Evolutionary conservation across 2,797 vertebrate genomes (phyloP), one percentile per base, ranked within the genome.

Genomic region (Pelobates cultripes): DNA sequence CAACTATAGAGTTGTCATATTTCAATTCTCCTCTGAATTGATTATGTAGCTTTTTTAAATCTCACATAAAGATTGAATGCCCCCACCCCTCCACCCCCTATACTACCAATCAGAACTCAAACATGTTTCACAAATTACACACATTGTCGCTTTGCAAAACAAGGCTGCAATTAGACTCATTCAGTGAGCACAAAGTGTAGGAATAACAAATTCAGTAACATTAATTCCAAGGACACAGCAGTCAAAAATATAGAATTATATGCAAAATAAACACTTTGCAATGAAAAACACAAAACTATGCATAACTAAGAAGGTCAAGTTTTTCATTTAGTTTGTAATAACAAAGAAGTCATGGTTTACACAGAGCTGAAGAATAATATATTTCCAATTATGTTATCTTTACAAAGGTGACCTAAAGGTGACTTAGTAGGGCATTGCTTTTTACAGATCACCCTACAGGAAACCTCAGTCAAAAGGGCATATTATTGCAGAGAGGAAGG

Each of bases 221-320:
- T 64, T 64, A 10, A 64, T 28, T 28, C 17, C 61, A 64, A 64
- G 61, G 61, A 64, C 61, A 64, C 61, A 64, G 61, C 61, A 40
- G 61, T 64, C 61, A 28, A 64, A 57, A 64, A 64, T 64, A 64
- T 64, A 40, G 61, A 64, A 64, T 64, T 64, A 64, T 64, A 64
- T 64, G 61, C 61, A 64, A 64, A 64, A 10, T 9, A 57, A 15
- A 57, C 13, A 14, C 55, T 12, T 12, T 9, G 14, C 9, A 57
- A 12, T 12, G 13, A 57, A 57, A 12, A 1, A 7, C 8, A 12
- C 4, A 1, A 57, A 57, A 57, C 9, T 12, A 57, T 12, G 13
- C 14, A 12, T 7, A 4, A 57, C 55, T 15, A 57, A 15, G 14
- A 57, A 57, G 55, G 55, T 57, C 55, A 57, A 9, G 55, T 57